phyloP scores from a whole-genome alignment of 2,113 vertebrate genomes.

The Gymnocephalus cernua region DNA sequence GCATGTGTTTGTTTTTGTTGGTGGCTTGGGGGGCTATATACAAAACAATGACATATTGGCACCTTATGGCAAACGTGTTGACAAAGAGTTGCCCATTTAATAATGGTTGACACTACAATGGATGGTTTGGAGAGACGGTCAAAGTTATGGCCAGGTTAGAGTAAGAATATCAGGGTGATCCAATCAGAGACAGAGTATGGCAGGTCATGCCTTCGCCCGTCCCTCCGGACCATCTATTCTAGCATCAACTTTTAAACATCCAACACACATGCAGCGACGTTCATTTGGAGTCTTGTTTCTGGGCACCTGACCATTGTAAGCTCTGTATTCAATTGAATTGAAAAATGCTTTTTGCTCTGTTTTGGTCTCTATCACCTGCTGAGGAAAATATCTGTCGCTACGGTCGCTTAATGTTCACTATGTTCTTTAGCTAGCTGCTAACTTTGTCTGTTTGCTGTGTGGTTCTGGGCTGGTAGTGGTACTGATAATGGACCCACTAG shows the following conservation, averaged over 20 bases:
- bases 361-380: neutral
- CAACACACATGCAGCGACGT: neutral
- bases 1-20: neutral
- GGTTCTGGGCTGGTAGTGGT: neutral
- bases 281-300: neutral
- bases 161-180: too few species aligned
- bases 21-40: too few species aligned
- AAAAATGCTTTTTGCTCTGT: neutral
- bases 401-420: neutral
- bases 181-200: too few species aligned
- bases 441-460: too few species aligned
- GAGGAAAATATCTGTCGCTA: neutral
- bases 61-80: neutral
- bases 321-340: neutral
- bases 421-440: neutral
- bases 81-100: neutral
- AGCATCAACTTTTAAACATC: neutral
- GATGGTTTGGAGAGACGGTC: too few species aligned
- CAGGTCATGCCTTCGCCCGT: too few species aligned
- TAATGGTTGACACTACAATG: too few species aligned
- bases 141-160: too few species aligned
- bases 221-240: too few species aligned
- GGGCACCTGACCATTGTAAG: neutral
- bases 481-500: neutral
- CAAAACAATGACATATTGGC: too few species aligned